Evolutionary conservation across 1,140 invertebrate genomes (phyloP), one percentile per base, ranked within the genome.

Genomic region (Dolichoris vasculosae): DNA sequence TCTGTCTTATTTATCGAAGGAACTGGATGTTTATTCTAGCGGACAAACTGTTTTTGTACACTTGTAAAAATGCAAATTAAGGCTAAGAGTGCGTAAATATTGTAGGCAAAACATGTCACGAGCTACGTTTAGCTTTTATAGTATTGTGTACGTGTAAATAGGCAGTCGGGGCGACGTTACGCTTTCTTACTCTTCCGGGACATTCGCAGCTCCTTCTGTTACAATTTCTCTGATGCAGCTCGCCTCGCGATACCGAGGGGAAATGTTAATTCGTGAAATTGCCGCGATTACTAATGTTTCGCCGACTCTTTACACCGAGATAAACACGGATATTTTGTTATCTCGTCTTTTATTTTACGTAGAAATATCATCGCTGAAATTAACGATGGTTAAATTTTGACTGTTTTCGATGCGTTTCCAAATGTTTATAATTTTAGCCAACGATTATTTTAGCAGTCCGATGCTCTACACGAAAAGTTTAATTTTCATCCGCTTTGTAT

Each of bases 181-280:
- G 90, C 91, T 91, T 91, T 91, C 91, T 89, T 90, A 88, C 88
- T 88, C 90, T 91, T 90, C 86, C 90, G 88, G 90, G 88, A 83
- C 90, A 90, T 86, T 89, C 84, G 9, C 76, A n/a, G 17, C 11
- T 30, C 9, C 46, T 55, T 71, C 35, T 79, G 64, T 40, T 79
- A 79, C 35, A 69, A 64, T 84, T 79, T 84, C 55, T 63, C 48
- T 6, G 26, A 59, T 73, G 64, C 81, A 59, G 17, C 51, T 26
- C n/a, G n/a, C 9, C 51, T 20, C 51, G 8, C 51, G 51, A 55
- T 9, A 46, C 77, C 30, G 35, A 73, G 71, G 9, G 32, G 17
- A 80, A 55, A 64, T 43, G 77, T 38, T 46, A 38, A 79, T 79
- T 23, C 78, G 78, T 32, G 59, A 59, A 67, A 64, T 80, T 67